A percentile compares a stretch with the other conserved stretches of the same genome.
These are phyloP conservation scores for Bagarius yarrelli DNA, from an alignment of 2,113 vertebrate genomes.

Conservation along the genomic window DNA sequence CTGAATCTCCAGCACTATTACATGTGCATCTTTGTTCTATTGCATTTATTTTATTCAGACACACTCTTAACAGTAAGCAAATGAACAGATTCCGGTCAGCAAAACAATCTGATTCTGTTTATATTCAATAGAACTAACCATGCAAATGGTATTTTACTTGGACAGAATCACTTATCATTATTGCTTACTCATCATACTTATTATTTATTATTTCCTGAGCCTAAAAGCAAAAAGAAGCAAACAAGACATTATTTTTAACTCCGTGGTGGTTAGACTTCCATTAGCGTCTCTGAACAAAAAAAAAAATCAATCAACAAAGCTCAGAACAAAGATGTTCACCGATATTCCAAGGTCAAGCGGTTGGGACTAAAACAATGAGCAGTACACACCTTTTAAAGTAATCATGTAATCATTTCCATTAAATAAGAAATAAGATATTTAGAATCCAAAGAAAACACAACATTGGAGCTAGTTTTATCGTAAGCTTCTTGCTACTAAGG, in stretches of 20 bases:
- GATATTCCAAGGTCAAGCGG: not conserved
- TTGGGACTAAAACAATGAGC: not conserved
- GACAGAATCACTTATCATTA: not conserved
- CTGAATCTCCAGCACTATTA: too few species aligned
- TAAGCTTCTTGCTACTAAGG: not conserved
- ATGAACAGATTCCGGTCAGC: too few species aligned
- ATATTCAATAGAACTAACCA: too few species aligned
- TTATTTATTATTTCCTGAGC: slow-evolving; percentile 16
- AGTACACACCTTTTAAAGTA: not conserved
- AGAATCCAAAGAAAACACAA: not conserved
- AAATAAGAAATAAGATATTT: not conserved
- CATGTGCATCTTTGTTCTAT: too few species aligned
- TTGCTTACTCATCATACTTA: not conserved
- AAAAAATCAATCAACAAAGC: not conserved
- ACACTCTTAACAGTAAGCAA: too few species aligned
- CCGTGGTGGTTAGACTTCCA: slow-evolving; percentile 1
- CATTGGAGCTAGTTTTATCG: not conserved
- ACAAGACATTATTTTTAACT: slow-evolving; percentile 1
- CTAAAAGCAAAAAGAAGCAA: not conserved
- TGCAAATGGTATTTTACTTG: not conserved
- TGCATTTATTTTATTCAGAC: too few species aligned
- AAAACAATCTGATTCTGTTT: too few species aligned
- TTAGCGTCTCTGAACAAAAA: not conserved
- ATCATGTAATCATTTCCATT: not conserved
- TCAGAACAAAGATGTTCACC: not conserved